These are phyloP conservation scores for Andrena hattorfiana DNA, from an alignment of 2,888 invertebrate species.

Conservation along the genomic window DNA sequence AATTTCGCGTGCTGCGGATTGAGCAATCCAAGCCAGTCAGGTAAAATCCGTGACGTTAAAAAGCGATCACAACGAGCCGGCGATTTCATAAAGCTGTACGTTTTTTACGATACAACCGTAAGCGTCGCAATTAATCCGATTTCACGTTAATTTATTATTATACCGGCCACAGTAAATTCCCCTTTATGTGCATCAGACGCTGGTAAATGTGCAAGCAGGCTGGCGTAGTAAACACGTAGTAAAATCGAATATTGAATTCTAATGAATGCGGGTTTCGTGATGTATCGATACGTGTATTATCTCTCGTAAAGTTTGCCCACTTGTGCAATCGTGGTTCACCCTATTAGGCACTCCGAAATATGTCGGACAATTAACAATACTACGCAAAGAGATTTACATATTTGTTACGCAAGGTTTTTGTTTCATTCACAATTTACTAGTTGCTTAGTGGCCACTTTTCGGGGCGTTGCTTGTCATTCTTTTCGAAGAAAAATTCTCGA, in stretches of 20 bases:
- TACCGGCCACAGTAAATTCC: background rate
- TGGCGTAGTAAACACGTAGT: background rate
- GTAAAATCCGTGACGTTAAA: conserved; percentile 46
- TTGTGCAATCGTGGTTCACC: too few species aligned
- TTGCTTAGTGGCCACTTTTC: too few species aligned
- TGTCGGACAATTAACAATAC: too few species aligned
- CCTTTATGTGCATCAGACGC: background rate
- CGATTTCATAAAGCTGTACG: conserved; percentile 32
- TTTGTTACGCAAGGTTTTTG: too few species aligned
- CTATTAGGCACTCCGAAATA: too few species aligned
- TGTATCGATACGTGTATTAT: background rate
- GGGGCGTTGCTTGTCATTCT: too few species aligned
- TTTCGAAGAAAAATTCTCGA: too few species aligned
- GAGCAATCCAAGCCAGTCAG: conserved; percentile 27
- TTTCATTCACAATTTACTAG: too few species aligned
- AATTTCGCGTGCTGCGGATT: conserved; percentile 51
- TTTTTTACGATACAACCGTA: conserved; percentile 12
- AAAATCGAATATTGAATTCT: conserved; percentile 13
- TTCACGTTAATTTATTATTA: conserved; percentile 14
- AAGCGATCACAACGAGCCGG: conserved; percentile 22
- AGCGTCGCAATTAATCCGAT: conserved; percentile 32
- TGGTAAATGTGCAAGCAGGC: background rate
- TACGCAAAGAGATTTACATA: too few species aligned
- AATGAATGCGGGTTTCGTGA: background rate
- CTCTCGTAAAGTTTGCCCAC: too few species aligned